Percentiles rank a stretch among this genome's conserved stretches.
These are phyloP conservation scores for Chamaea fasciata DNA, from an alignment of 2,113 vertebrate species.

Conservation along the genomic window DNA sequence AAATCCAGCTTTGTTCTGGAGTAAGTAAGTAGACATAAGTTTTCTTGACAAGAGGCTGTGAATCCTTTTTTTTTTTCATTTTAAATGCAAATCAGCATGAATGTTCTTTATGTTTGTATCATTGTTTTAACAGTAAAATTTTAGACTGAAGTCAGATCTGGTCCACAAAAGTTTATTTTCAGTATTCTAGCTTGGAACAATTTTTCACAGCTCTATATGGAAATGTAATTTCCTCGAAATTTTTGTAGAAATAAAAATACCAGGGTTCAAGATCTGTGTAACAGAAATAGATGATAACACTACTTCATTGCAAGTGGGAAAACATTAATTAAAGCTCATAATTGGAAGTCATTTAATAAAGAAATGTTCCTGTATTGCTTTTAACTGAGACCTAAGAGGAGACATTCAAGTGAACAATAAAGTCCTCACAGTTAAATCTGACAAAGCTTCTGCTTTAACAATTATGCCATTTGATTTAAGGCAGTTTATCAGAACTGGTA, in stretches of 20 bases:
- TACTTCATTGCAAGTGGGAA: neutral
- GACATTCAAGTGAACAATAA: neutral
- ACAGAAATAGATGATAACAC: neutral
- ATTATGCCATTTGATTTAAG: neutral
- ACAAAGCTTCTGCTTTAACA: neutral
- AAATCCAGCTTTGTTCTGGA: neutral
- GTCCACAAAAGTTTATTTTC: neutral
- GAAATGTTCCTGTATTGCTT: neutral
- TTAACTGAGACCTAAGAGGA: neutral
- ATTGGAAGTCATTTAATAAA: neutral
- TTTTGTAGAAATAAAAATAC: neutral
- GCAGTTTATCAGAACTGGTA: constrained; percentile 11
- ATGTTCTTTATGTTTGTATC: neutral
- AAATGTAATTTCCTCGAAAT: neutral
- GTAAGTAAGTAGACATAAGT: neutral
- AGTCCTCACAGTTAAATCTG: neutral
- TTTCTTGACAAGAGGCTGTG: neutral
- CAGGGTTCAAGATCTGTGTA: neutral
- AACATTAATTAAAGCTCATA: neutral
- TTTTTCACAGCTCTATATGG: neutral
- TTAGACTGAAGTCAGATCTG: neutral
- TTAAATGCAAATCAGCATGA: neutral
- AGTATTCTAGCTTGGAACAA: neutral
- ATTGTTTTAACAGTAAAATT: neutral
- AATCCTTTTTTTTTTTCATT: neutral